A percentile compares a stretch with the other conserved stretches of the same genome.
These are phyloP conservation scores for Ichneumoninae sp. DNA, from an alignment of 2,888 invertebrate genomes.

Conservation along the genomic window DNA sequence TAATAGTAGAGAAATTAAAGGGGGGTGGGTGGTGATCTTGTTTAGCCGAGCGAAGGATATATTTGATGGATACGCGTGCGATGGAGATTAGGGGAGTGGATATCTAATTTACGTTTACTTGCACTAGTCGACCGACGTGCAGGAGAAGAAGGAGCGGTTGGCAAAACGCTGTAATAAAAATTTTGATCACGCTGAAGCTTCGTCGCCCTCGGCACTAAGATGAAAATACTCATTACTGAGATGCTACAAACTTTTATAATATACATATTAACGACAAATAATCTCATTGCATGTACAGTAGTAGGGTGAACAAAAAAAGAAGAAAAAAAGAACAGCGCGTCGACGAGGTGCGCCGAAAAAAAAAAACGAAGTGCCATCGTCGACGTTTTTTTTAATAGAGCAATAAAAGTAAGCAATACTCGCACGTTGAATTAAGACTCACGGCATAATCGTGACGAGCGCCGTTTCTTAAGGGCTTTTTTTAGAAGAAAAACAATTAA, in stretches of 20 bases:
- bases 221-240: conserved; percentile 52
- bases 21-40: background rate
- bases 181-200: conserved; percentile 67
- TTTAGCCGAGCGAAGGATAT: conserved; percentile 3
- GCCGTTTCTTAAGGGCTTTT: conserved; percentile 10
- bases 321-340: conserved; percentile 13
- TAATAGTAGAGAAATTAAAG: conserved; percentile 11
- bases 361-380: conserved; percentile 29
- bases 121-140: conserved; percentile 42
- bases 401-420: conserved; percentile 79
- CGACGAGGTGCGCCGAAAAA: background rate
- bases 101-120: conserved; percentile 37
- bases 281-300: conserved; percentile 76
- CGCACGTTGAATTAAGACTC: conserved; percentile 42
- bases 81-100: background rate
- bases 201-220: conserved; percentile 52
- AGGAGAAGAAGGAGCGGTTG: background rate
- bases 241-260: conserved; percentile 75
- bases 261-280: conserved; percentile 73
- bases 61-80: conserved; percentile 2
- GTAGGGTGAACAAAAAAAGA: conserved; percentile 26
- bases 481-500: conserved; percentile 44
- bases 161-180: conserved; percentile 27
- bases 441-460: conserved; percentile 36
- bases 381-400: conserved; percentile 66